These are phyloP conservation scores for Telmatherina bonti DNA, from an alignment of 2,797 vertebrate genomes.

Conservation along the genomic window DNA sequence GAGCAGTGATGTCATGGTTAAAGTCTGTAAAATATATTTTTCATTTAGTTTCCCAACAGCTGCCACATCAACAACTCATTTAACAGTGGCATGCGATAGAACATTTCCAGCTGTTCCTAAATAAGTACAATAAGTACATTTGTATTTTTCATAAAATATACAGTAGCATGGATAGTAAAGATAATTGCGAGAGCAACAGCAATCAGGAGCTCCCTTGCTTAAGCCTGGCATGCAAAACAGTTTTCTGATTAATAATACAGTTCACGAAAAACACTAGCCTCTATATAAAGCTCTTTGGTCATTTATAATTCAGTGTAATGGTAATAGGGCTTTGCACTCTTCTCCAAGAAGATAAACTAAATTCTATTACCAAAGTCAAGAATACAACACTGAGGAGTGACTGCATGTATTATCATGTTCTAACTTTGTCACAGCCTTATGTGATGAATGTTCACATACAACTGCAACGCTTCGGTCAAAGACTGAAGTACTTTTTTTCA, in stretches of 20 bases:
- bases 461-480: neutral
- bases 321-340: constrained; percentile 65
- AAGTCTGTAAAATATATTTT: neutral
- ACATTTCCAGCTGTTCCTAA: neutral
- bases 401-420: constrained; percentile 14
- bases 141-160: neutral
- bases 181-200: constrained; percentile 36
- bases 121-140: neutral
- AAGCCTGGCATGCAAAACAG: constrained; percentile 53
- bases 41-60: neutral
- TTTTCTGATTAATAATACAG: constrained; percentile 70
- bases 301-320: constrained; percentile 74
- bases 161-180: neutral
- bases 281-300: constrained; percentile 61
- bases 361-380: constrained; percentile 41
- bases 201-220: constrained; percentile 34
- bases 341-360: constrained; percentile 32
- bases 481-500: neutral
- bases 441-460: neutral
- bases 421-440: neutral
- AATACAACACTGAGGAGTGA: constrained; percentile 32
- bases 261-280: constrained; percentile 62
- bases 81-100: neutral
- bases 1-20: neutral
- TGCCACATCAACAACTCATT: neutral